Evolutionary conservation across 30 jellyfish, hydroid and myxozoan genomes (phyloP), one percentile per base, ranked within the genome.

Genomic region (Phacellophora camtschatica): DNA sequence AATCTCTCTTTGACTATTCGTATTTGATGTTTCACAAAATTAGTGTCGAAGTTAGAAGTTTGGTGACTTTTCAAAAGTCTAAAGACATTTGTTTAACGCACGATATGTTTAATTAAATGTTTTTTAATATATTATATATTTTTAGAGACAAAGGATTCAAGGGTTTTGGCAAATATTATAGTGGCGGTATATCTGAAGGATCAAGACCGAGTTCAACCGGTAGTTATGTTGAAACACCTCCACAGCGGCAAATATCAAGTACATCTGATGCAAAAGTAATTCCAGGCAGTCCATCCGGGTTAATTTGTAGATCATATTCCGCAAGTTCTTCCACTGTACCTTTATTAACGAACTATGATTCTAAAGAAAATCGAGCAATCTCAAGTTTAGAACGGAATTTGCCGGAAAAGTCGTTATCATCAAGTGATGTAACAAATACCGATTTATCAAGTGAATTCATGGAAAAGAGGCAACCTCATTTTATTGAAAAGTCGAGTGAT

Each of bases 111-210:
- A n/a, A n/a, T n/a, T n/a, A n/a, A n/a, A n/a, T n/a, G n/a, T n/a
- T n/a, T n/a, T n/a, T 16, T 67, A 33, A 15, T 36, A 0, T 15
- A 10, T 68, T 81, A 5, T 22, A 36, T 36, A 5, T 43, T n/a
- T n/a, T n/a, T n/a, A 90, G 98, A 12, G 87, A 90, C 10, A 70
- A 81, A 37, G 98, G 98, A n/a, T 90, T 90, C 74, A 71, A 84
- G 62, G 95, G 88, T 19, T 90, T 90, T 48, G 96, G 94, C 2
- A 71, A 49, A 2, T 78, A 53, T 12, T n/a, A 65, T 11, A 59
- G 61, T 41, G 20, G 31, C 23, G 31, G n/a, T 3, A 28, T 25
- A 0, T 42, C 32, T 4, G 77, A 35, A 7, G 58, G 70, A 0
- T 15, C 50, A 3, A 20, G 66, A 27, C 82, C 63, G 25, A 18